phyloP scores from a whole-genome alignment of 2,888 invertebrate species.

The Pimpla rufipes region DNA sequence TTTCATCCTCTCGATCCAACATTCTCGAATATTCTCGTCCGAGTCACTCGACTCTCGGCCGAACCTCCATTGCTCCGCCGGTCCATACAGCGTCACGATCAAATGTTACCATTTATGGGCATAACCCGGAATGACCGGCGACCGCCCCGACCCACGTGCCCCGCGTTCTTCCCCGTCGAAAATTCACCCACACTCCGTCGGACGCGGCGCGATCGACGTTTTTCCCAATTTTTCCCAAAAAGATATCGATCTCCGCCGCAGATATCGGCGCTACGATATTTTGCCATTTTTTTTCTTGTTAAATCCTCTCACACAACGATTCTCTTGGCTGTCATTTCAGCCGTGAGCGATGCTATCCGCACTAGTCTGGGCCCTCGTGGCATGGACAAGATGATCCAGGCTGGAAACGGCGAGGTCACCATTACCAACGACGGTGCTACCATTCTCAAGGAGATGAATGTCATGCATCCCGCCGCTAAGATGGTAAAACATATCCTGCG shows the following conservation, averaged over 20 bases:
- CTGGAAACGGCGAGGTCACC: slow-evolving; percentile 98
- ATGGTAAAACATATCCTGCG: slow-evolving; percentile 89
- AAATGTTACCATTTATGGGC: slow-evolving; percentile 72
- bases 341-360: slow-evolving; percentile 99
- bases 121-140: slow-evolving; percentile 65
- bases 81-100: slow-evolving; percentile 32
- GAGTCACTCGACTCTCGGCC: slow-evolving; percentile 13
- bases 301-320: too few species aligned
- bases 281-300: too few species aligned
- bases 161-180: neutral
- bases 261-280: too few species aligned
- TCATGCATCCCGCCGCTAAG: slow-evolving; percentile 99
- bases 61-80: slow-evolving; percentile 30
- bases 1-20: neutral
- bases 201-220: neutral
- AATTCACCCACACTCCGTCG: neutral
- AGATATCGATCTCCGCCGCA: too few species aligned
- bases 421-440: slow-evolving; percentile 99
- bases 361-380: slow-evolving; percentile 99
- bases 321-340: slow-evolving; percentile 89
- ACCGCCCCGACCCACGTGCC: slow-evolving; percentile 37
- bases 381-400: slow-evolving; percentile 99
- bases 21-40: neutral
- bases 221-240: too few species aligned
- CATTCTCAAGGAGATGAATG: slow-evolving; percentile 99